Conservation (phyloP, 2,113 vertebrate species). For the Narcine bancroftii region DNA sequence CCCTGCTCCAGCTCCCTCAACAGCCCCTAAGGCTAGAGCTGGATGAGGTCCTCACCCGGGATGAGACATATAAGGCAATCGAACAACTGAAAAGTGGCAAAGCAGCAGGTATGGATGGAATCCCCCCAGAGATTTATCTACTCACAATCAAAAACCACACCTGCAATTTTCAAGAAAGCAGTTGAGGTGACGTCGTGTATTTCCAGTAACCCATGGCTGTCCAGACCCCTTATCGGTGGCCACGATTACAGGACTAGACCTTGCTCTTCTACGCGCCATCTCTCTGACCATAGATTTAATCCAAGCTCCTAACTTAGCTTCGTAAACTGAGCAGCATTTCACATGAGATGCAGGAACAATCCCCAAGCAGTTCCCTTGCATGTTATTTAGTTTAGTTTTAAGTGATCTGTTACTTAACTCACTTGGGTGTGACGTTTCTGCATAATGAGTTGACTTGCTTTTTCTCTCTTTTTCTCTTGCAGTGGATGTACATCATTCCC, state of each 20-base stretch:
- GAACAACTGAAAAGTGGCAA: too few relatives aligned
- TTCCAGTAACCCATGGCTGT: background rate
- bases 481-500: slow-evolving; percentile 96
- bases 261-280: background rate
- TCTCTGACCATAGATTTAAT: background rate
- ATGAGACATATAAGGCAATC: too few relatives aligned
- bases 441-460: background rate
- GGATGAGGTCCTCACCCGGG: too few relatives aligned
- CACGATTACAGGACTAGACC: too few relatives aligned
- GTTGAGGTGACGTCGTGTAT: background rate
- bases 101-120: too few relatives aligned
- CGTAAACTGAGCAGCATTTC: background rate
- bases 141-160: background rate
- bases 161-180: background rate
- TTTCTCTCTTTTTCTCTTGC: slow-evolving; percentile 28
- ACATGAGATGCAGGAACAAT: background rate
- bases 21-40: too few relatives aligned
- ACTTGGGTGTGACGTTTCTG: background rate
- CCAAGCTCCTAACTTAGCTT: background rate
- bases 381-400: background rate
- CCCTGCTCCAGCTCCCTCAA: too few relatives aligned
- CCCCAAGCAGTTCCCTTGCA: background rate
- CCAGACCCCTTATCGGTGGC: background rate
- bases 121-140: too few relatives aligned
- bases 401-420: background rate